Base-by-base conservation (phyloP, 1,140 invertebrate genomes). In the Cydia strobilella region DNA sequence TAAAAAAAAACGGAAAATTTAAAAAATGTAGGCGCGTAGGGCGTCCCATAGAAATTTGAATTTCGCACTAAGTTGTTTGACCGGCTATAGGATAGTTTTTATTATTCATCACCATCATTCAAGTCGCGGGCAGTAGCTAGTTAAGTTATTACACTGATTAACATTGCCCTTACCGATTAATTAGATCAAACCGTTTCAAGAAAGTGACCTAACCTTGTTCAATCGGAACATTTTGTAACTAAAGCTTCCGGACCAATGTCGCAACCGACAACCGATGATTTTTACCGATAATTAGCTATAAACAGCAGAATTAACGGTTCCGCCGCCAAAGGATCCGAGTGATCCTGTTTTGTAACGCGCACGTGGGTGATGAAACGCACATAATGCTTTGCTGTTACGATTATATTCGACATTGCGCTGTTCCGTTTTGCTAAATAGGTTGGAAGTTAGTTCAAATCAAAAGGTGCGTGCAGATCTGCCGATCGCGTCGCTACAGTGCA, bases 151-250 rank as follows among this genome's bases (percentile, higher is more conserved):
- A 10, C 7, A 12, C 39, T 42, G 9, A 42, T 45, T 51, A 51
- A 51, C 48, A 51, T 51, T 18, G 48, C 48, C 15, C 48, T 51
- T 18, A 18, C 2, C 4, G n/a, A n/a, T 59, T 10, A 23, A 59
- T 59, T 59, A 59, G 54, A 7, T 59, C 48, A 54, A 54, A 18
- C n/a, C 18, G 51, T 9, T 42, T 18, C n/a, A 51, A 51, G 48
- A 51, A 51, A 51, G 48, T 51, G 48, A 51, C 48, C 48, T 51
- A 51, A 51, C 48, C 48, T 51, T 10, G 54, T 12, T 23, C 4
- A 23, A 59, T 59, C 54, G 54, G 54, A 59, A 59, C 54, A 23
- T 59, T 59, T 59, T 59, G 54, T 59, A 59, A 59, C 54, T n/a
- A 4, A 6, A n/a, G 7, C 54, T 23, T 59, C 54, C 54, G 51